Evolutionary conservation across 2,888 invertebrate species (phyloP).

Genomic region (Oscheius onirici): DNA sequence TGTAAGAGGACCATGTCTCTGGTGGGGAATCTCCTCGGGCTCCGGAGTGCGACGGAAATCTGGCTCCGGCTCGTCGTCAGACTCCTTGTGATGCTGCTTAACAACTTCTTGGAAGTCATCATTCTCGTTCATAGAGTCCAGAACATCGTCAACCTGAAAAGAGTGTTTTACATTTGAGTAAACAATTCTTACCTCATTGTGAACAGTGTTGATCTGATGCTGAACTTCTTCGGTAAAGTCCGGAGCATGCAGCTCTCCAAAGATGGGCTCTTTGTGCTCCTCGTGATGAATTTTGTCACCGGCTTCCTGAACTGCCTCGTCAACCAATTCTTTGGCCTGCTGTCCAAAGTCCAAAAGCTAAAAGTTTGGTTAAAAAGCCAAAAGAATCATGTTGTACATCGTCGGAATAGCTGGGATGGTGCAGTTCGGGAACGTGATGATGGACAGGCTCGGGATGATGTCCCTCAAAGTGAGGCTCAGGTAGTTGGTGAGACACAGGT

Average conservation of each 20-base stretch:
- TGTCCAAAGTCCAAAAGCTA: constrained; percentile 14
- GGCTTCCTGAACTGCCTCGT: constrained; percentile 24
- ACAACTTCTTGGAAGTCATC: constrained; percentile 28
- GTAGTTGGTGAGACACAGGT: background rate
- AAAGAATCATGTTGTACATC: background rate
- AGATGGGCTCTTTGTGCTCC: background rate
- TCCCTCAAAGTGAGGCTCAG: background rate
- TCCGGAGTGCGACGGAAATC: constrained; percentile 51
- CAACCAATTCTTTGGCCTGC: constrained; percentile 25
- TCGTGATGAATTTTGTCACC: constrained; percentile 21
- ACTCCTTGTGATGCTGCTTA: background rate
- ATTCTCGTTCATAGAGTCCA: constrained; percentile 18
- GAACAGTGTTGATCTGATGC: constrained; percentile 8
- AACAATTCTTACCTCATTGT: constrained; percentile 11
- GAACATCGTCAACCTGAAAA: constrained; percentile 23
- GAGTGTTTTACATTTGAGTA: background rate
- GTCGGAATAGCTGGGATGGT: background rate
- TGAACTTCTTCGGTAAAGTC: constrained; percentile 1
- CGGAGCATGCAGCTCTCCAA: background rate
- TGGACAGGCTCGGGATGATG: background rate
- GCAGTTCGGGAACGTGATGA: background rate
- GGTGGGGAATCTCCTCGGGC: constrained; percentile 44
- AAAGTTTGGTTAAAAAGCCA: background rate
- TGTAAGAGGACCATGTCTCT: constrained; percentile 58
- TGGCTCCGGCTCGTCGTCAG: constrained; percentile 37